Conservation (phyloP, 1,140 invertebrate species). For the Meloidogyne chitwoodi region DNA sequence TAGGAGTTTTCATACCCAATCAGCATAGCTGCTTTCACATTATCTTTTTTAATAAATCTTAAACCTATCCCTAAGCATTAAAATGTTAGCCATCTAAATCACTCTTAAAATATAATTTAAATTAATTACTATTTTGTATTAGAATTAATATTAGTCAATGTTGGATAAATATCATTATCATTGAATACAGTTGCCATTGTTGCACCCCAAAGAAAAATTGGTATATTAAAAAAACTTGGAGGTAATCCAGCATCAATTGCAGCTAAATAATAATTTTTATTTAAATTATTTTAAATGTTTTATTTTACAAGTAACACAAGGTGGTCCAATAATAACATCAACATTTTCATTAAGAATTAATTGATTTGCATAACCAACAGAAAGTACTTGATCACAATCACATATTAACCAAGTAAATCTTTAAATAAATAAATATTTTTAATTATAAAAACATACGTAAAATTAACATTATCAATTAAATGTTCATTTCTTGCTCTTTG, state of each 20-base stretch:
- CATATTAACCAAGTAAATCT: constrained; percentile 39
- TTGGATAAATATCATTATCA: constrained; percentile 27
- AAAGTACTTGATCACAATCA: constrained; percentile 28
- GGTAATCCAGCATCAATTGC: constrained; percentile 20
- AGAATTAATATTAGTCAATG: constrained; percentile 22
- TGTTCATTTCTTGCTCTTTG: not conserved
- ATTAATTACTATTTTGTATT: constrained; percentile 7
- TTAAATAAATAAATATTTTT: not conserved
- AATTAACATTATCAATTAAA: constrained; percentile 30
- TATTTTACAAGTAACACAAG: constrained; percentile 29
- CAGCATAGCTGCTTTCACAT: too few species aligned
- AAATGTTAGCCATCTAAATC: too few species aligned
- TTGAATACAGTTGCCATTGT: constrained; percentile 25
- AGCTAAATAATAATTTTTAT: not conserved
- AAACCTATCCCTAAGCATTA: too few species aligned
- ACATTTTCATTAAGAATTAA: constrained; percentile 36
- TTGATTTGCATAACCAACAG: constrained; percentile 38
- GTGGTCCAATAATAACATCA: constrained; percentile 40
- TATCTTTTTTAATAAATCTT: too few species aligned
- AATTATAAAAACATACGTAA: constrained; percentile 4
- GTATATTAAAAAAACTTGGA: constrained; percentile 38
- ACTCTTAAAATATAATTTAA: too few species aligned
- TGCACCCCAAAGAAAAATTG: constrained; percentile 40
- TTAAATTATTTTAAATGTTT: constrained; percentile 18
- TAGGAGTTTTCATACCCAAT: too few species aligned